Evolutionary conservation across 2,888 invertebrate genomes (phyloP).

Genomic region (Oscheius sp.): DNA sequence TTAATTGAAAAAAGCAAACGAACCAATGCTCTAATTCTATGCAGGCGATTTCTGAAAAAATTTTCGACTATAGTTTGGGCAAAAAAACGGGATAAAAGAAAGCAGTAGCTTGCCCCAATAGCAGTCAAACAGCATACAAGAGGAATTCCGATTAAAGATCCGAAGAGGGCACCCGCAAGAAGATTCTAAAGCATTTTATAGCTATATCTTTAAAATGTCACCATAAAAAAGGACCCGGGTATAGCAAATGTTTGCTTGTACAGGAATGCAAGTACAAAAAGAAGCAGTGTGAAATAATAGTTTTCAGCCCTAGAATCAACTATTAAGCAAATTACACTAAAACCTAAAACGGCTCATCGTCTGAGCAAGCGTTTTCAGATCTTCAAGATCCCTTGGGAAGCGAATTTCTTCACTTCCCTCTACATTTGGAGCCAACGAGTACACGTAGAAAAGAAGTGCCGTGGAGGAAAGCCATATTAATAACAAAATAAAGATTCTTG

Average conservation of each 20-base stretch:
- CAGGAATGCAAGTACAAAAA: slow-evolving; percentile 75
- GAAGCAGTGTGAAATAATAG: slow-evolving; percentile 72
- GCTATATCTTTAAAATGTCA: slow-evolving; percentile 55
- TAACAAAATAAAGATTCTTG: neutral
- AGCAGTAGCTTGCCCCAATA: slow-evolving; percentile 50
- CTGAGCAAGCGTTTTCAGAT: slow-evolving; percentile 24
- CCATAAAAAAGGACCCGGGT: slow-evolving; percentile 76
- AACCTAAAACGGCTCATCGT: neutral
- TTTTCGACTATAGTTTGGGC: slow-evolving; percentile 45
- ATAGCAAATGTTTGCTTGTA: slow-evolving; percentile 77
- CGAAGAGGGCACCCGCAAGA: slow-evolving; percentile 54
- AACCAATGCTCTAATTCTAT: neutral
- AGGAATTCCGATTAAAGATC: slow-evolving; percentile 38
- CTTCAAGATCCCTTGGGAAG: slow-evolving; percentile 30
- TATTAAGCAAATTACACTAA: neutral
- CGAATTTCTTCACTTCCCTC: slow-evolving; percentile 5
- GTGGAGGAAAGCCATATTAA: slow-evolving; percentile 16
- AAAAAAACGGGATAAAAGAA: slow-evolving; percentile 39
- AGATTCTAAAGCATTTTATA: slow-evolving; percentile 43
- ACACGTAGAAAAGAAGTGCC: neutral
- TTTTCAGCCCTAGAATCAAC: slow-evolving; percentile 64
- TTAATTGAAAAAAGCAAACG: neutral
- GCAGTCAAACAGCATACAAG: slow-evolving; percentile 45
- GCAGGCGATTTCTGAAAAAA: slow-evolving; percentile 25
- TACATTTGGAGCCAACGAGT: neutral